These are phyloP conservation scores for Dufourea novaeangliae DNA, from an alignment of 1,140 invertebrate genomes.

Conservation along the genomic window DNA sequence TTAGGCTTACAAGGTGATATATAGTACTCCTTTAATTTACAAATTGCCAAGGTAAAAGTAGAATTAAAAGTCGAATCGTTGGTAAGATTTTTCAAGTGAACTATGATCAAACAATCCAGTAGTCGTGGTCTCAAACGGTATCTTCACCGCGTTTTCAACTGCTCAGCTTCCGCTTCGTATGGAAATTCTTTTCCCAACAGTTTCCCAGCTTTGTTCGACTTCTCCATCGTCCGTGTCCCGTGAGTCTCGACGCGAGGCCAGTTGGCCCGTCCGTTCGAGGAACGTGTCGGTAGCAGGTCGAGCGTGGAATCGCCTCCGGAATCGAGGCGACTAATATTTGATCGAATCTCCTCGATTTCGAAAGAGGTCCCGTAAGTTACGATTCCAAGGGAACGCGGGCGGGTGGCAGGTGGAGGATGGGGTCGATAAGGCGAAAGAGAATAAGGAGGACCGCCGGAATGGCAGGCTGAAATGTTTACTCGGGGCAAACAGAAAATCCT, in stretches of 20 bases:
- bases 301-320: constrained; percentile 32
- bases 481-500: constrained; percentile 68
- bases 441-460: constrained; percentile 36
- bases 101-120: background rate
- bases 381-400: background rate
- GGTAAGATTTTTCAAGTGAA: background rate
- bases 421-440: constrained; percentile 23
- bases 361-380: constrained; percentile 22
- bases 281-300: constrained; percentile 17
- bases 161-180: background rate
- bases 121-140: background rate
- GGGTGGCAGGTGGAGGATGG: background rate
- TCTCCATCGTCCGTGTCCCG: constrained; percentile 5
- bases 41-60: too few species aligned
- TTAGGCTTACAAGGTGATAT: too few species aligned
- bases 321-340: constrained; percentile 51
- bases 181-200: background rate
- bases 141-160: background rate
- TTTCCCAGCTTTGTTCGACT: background rate
- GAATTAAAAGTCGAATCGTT: too few species aligned
- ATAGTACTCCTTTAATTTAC: too few species aligned
- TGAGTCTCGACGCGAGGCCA: constrained; percentile 17
- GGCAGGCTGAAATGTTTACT: constrained; percentile 71
- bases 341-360: constrained; percentile 48
- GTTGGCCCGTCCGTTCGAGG: constrained; percentile 15